phyloP scores from a whole-genome alignment of 1,140 invertebrate species.

The Drosophila willistoni region DNA sequence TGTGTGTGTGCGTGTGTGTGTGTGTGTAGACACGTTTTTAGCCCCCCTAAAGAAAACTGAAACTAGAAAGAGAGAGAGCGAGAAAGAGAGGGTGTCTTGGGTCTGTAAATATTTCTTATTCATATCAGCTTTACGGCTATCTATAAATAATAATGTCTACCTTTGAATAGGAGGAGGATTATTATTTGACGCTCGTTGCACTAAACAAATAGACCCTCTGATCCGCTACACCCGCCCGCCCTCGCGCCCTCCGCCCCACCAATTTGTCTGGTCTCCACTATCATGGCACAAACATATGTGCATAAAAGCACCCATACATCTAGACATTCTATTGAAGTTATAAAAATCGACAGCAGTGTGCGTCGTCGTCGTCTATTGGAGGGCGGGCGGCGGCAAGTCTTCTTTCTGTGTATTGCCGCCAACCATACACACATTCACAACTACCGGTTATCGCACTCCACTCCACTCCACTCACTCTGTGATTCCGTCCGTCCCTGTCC shows the following conservation, averaged over 20 bases:
- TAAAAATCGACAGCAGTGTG: slow-evolving; percentile 43
- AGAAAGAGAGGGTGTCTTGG: not conserved
- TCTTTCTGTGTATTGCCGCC: not conserved
- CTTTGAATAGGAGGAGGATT: slow-evolving; percentile 10
- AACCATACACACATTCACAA: not conserved
- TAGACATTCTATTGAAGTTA: slow-evolving; percentile 33
- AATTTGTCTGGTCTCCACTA: not conserved
- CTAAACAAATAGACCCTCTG: slow-evolving; percentile 34
- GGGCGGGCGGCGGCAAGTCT: slow-evolving; percentile 9
- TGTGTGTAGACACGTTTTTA: slow-evolving; percentile 56
- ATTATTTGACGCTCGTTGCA: slow-evolving; percentile 16
- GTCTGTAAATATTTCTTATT: slow-evolving; percentile 9
- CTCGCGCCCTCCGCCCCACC: not conserved
- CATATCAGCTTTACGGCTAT: slow-evolving; percentile 34
- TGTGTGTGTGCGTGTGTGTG: slow-evolving; percentile 19
- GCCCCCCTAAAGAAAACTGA: slow-evolving; percentile 40
- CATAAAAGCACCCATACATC: not conserved
- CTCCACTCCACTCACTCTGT: not conserved
- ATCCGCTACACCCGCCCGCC: not conserved
- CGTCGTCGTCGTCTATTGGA: not conserved
- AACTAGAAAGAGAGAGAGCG: not conserved
- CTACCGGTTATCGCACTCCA: slow-evolving; percentile 55
- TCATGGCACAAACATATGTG: not conserved
- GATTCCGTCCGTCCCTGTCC: slow-evolving; percentile 5
- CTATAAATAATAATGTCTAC: slow-evolving; percentile 41